phyloP scores from a whole-genome alignment of 1,140 invertebrate genomes.

The Galleria mellonella region DNA sequence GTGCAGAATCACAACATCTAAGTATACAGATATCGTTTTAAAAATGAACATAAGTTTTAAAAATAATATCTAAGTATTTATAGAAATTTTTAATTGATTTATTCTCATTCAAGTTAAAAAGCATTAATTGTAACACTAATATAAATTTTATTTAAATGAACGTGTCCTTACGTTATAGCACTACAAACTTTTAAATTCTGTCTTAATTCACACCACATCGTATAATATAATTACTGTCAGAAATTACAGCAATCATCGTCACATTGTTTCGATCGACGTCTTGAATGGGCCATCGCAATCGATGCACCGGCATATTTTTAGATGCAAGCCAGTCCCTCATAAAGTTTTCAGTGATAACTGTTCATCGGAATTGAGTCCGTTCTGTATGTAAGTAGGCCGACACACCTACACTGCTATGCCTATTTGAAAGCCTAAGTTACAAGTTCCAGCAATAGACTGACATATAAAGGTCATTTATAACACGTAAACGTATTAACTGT shows the following conservation, averaged over 20 bases:
- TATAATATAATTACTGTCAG: neutral
- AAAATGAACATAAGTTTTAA: too few relatives aligned
- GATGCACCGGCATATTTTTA: constrained; percentile 61
- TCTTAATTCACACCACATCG: too few relatives aligned
- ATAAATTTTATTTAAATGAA: too few relatives aligned
- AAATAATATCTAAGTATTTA: too few relatives aligned
- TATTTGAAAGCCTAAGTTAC: neutral
- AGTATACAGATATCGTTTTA: too few relatives aligned
- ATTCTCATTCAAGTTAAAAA: too few relatives aligned
- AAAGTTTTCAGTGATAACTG: constrained; percentile 40
- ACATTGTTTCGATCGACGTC: constrained; percentile 8
- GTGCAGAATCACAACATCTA: too few relatives aligned
- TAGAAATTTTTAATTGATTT: too few relatives aligned
- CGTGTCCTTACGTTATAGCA: too few relatives aligned
- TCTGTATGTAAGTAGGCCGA: constrained; percentile 16
- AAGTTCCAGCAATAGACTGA: too few relatives aligned
- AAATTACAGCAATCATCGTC: neutral
- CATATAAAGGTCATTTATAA: neutral
- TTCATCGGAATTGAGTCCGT: constrained; percentile 34
- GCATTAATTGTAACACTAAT: too few relatives aligned
- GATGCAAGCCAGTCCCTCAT: constrained; percentile 50
- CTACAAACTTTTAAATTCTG: too few relatives aligned
- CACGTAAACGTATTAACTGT: constrained; percentile 1
- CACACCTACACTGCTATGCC: neutral
- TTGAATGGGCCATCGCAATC: constrained; percentile 42